These are phyloP conservation scores for Paracanthobrama guichenoti DNA, from an alignment of 2,113 vertebrate species.

Conservation along the genomic window DNA sequence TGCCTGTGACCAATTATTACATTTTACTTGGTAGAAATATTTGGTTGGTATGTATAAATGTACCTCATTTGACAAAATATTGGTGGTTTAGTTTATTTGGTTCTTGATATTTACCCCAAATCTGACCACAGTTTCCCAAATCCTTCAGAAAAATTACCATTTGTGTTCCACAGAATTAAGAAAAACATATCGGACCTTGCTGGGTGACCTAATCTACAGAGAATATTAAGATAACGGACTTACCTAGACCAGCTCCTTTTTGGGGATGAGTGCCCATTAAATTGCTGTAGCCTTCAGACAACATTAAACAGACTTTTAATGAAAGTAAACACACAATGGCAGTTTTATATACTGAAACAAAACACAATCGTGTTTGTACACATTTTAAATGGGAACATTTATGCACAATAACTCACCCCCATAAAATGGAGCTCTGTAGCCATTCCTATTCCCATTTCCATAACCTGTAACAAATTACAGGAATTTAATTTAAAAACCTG, in stretches of 20 bases:
- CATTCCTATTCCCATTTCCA: constrained; percentile 56
- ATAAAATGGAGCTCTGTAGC: constrained; percentile 58
- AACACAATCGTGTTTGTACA: not conserved
- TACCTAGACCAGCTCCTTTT: constrained; percentile 31
- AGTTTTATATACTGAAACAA: not conserved
- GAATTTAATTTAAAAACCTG: too few relatives aligned
- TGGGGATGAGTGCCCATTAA: constrained; percentile 13
- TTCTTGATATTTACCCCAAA: not conserved
- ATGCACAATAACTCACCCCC: constrained; percentile 59
- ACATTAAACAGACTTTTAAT: not conserved
- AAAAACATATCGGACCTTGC: not conserved
- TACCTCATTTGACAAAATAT: not conserved
- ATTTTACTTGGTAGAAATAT: not conserved
- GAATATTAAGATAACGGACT: not conserved
- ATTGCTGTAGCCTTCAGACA: constrained; percentile 44
- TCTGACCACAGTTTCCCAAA: not conserved
- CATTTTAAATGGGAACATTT: not conserved
- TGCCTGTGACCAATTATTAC: not conserved
- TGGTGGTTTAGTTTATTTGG: not conserved
- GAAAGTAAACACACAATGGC: not conserved
- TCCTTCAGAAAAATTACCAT: not conserved
- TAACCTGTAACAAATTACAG: constrained; percentile 49
- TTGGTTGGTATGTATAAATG: not conserved
- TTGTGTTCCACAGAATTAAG: not conserved
- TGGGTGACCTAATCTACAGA: not conserved